Base-by-base conservation (phyloP, 1,140 invertebrate species). In the Pantala flavescens region DNA sequence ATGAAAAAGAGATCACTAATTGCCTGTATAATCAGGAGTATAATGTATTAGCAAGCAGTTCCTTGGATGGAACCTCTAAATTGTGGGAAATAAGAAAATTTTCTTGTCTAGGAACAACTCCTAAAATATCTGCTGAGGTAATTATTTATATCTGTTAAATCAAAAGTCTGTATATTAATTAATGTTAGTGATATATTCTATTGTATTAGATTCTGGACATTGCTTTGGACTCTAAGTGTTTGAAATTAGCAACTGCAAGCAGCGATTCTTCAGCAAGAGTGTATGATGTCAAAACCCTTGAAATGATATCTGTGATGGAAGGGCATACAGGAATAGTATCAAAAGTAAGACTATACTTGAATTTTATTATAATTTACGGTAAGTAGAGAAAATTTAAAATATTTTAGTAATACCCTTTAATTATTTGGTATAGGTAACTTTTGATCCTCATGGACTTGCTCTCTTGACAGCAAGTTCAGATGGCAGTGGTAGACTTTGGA, bases 311-410 rank as follows among this genome's bases (percentile, higher is more conserved):
- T 0, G 83, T 87, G 63, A 87, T 92, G 83, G 84, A 85, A 73
- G 91, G 90, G 0, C 92, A 94, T 76, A 84, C 85, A 70, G 89
- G 90, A 71, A 91, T 93, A 83, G 89, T 93, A 12, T 92, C 90
- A 5, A 93, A 93, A 86, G 90, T 84, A 78, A 70, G 23, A n/a
- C 23, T 43, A n/a, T 55, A 63, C 9, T 49, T 74, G 24, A 49
- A 55, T 0, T 36, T 36, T 36, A 36, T 5, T 5, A 36, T 9
- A 2, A 36, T 36, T 36, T 36, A 36, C 28, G 9, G 28, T 36
- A 9, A 36, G 28, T 36, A 9, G 3, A 36, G 9, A 2, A 36
- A 36, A 36, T 36, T 36, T 36, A 36, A 36, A 9, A 2, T 36
- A 5, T 36, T 9, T 36, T 9, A 36, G 36, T 19, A 19, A 43